Evolutionary conservation across 1,140 invertebrate species (phyloP).

Genomic region (Thalassaphorura encarpata): DNA sequence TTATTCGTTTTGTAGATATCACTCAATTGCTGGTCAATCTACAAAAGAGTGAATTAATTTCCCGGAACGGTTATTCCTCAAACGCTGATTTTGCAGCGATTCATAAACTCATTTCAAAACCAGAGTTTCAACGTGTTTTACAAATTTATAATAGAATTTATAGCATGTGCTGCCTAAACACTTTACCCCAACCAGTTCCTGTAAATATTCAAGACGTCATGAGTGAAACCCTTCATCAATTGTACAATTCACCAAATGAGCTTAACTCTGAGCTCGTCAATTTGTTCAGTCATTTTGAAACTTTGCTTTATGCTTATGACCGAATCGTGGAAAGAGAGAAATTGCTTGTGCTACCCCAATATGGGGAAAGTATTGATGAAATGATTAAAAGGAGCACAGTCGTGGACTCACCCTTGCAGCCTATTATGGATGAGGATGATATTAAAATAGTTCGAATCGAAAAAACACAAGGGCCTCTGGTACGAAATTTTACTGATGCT

Average conservation of each 20-base stretch:
- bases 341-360: conserved; percentile 36
- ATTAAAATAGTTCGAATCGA: conserved; percentile 95
- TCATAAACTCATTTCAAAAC: conserved; percentile 64
- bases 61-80: conserved; percentile 57
- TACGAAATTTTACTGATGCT: conserved; percentile 40
- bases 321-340: conserved; percentile 65
- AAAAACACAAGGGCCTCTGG: conserved; percentile 91
- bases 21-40: conserved; percentile 71
- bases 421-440: conserved; percentile 66
- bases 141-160: conserved; percentile 64
- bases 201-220: conserved; percentile 37
- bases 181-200: conserved; percentile 39
- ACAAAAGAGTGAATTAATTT: conserved; percentile 67
- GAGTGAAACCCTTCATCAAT: conserved; percentile 43
- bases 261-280: conserved; percentile 56
- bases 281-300: conserved; percentile 66
- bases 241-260: conserved; percentile 47
- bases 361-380: conserved; percentile 38
- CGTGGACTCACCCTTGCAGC: conserved; percentile 36
- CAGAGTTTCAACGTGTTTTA: conserved; percentile 69
- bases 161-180: conserved; percentile 43
- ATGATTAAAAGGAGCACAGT: conserved; percentile 21
- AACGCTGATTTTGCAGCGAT: conserved; percentile 71
- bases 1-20: conserved; percentile 56
- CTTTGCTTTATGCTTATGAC: conserved; percentile 78